These are phyloP conservation scores for Cephalotes varians DNA, from an alignment of 2,888 invertebrate species.

Conservation along the genomic window DNA sequence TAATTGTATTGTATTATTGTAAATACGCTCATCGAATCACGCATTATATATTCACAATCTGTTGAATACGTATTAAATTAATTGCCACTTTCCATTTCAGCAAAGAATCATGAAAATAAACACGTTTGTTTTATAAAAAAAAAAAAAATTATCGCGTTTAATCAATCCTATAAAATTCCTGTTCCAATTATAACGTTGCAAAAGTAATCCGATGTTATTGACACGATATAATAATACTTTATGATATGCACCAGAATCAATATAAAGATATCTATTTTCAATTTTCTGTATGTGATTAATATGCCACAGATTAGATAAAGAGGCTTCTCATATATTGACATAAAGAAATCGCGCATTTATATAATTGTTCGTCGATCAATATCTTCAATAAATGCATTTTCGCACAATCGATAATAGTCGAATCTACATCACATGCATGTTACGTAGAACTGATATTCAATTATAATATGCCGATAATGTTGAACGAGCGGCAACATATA, in stretches of 20 bases:
- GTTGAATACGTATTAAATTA: constrained; percentile 78
- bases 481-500: background rate
- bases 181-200: background rate
- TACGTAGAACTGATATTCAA: constrained; percentile 21
- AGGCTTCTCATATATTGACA: background rate
- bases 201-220: background rate
- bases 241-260: background rate
- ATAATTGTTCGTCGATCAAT: constrained; percentile 1
- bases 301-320: background rate
- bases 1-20: constrained; percentile 76
- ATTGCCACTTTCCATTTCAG: constrained; percentile 77
- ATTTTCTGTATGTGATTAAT: constrained; percentile 14
- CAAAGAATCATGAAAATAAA: constrained; percentile 77
- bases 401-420: constrained; percentile 1
- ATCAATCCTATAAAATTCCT: constrained; percentile 10
- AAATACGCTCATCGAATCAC: constrained; percentile 78
- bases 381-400: constrained; percentile 20
- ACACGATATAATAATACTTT: background rate
- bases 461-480: constrained; percentile 11
- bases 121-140: constrained; percentile 78
- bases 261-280: background rate
- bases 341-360: background rate
- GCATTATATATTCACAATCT: constrained; percentile 76
- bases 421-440: constrained; percentile 2
- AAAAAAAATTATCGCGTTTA: constrained; percentile 17